phyloP scores from a whole-genome alignment of 2,797 vertebrate genomes.

The Naso thynnoides region DNA sequence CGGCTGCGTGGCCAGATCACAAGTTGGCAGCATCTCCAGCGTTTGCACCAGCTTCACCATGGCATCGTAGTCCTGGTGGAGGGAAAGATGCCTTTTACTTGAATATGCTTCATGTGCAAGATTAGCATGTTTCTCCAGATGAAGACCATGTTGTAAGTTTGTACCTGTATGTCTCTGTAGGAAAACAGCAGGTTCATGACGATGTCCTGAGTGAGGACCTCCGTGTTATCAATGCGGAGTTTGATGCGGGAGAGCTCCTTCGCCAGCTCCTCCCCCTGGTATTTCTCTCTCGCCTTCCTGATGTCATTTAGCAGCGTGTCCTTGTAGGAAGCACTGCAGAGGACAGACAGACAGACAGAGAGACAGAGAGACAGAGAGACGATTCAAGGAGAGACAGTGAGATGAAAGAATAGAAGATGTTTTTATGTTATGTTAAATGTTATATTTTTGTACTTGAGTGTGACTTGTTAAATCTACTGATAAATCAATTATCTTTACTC shows the following conservation, averaged over 20 bases:
- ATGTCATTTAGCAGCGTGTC: slow-evolving; percentile 95
- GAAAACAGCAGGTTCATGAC: slow-evolving; percentile 97
- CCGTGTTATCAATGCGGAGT: slow-evolving; percentile 94
- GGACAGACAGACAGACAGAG: not conserved
- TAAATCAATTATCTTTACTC: too few species aligned
- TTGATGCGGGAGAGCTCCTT: slow-evolving; percentile 94
- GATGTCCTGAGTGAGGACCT: slow-evolving; percentile 94
- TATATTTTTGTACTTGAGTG: too few species aligned
- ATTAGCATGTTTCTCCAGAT: not conserved
- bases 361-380: not conserved
- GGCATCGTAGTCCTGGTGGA: slow-evolving; percentile 92
- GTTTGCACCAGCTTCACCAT: slow-evolving; percentile 98
- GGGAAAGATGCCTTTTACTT: not conserved
- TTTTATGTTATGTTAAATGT: too few species aligned
- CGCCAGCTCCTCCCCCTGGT: slow-evolving; percentile 94
- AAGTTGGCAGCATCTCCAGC: slow-evolving; percentile 93
- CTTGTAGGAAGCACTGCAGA: slow-evolving; percentile 89
- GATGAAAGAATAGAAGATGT: too few species aligned
- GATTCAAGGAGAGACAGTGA: not conserved
- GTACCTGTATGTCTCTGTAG: slow-evolving; percentile 97
- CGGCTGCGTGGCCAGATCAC: slow-evolving; percentile 93
- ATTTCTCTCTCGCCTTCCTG: slow-evolving; percentile 93
- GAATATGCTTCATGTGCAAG: not conserved
- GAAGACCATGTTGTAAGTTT: not conserved
- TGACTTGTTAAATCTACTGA: too few species aligned